Conservation (phyloP, 1,140 invertebrate genomes). For the Zaprionus vittiger region DNA sequence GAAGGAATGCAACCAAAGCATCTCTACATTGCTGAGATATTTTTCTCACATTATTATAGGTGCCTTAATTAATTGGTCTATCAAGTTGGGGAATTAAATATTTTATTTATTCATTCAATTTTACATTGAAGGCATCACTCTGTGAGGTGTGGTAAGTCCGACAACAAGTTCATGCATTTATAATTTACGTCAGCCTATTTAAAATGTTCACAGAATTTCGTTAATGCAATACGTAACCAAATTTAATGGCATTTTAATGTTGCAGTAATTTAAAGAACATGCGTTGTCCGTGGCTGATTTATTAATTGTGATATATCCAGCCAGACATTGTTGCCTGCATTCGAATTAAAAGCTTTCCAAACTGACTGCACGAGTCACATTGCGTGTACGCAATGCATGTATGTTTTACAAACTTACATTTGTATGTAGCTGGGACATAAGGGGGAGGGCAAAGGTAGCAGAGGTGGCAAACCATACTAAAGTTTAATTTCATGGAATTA, state of each 20-base stretch:
- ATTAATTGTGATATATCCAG: slow-evolving; percentile 33
- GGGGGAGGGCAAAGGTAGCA: neutral
- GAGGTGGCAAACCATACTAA: slow-evolving; percentile 6
- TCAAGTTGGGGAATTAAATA: neutral
- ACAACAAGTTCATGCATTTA: neutral
- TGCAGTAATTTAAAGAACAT: slow-evolving; percentile 38
- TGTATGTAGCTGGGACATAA: neutral
- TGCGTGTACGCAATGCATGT: slow-evolving; percentile 35
- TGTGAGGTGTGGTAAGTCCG: neutral
- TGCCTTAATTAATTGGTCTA: neutral
- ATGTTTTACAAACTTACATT: neutral
- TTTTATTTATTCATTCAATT: neutral
- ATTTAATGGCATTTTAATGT: slow-evolving; percentile 41
- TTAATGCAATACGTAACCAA: slow-evolving; percentile 1
- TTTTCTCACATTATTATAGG: neutral
- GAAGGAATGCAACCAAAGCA: too few relatives aligned
- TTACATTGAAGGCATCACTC: too few relatives aligned
- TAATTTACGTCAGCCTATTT: neutral
- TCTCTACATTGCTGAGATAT: neutral
- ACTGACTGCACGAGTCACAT: neutral
- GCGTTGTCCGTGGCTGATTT: slow-evolving; percentile 31
- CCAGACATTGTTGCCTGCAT: neutral
- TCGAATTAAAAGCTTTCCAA: slow-evolving; percentile 13
- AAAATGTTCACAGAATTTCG: neutral
- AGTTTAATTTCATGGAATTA: slow-evolving; percentile 40